Evolutionary conservation across 2,888 invertebrate species (phyloP).

Genomic region (Acholoe squamosa): DNA sequence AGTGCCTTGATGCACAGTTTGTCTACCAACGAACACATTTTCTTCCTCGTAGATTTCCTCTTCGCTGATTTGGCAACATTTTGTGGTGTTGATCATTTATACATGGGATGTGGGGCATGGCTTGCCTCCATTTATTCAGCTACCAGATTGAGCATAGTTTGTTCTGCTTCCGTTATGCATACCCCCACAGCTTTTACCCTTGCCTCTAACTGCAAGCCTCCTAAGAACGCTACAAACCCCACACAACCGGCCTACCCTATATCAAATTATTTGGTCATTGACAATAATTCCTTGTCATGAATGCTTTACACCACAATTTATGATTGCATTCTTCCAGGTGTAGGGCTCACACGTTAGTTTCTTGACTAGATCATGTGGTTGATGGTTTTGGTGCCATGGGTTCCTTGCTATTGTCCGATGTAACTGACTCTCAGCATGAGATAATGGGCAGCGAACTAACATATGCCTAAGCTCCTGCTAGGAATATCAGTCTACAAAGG

Average conservation of each 20-base stretch:
- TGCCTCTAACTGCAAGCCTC: background rate
- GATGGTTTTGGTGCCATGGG: constrained; percentile 15
- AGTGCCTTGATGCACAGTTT: constrained; percentile 51
- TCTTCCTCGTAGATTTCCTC: constrained; percentile 50
- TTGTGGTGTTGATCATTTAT: constrained; percentile 59
- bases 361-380: constrained; percentile 54
- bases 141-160: background rate
- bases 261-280: background rate
- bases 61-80: constrained; percentile 48
- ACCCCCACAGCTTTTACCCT: constrained; percentile 51
- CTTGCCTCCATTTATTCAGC: background rate
- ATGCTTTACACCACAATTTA: constrained; percentile 60
- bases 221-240: background rate
- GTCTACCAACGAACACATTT: constrained; percentile 53
- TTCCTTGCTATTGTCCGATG: background rate
- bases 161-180: background rate
- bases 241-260: background rate
- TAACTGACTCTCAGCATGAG: constrained; percentile 24
- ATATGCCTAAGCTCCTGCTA: background rate
- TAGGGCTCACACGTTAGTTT: constrained; percentile 53
- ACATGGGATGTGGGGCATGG: background rate
- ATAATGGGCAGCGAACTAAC: background rate
- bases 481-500: background rate
- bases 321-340: constrained; percentile 50
- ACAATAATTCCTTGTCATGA: constrained; percentile 31